Base-by-base conservation (phyloP, 2,797 vertebrate species). In the Ceryle rudis region DNA sequence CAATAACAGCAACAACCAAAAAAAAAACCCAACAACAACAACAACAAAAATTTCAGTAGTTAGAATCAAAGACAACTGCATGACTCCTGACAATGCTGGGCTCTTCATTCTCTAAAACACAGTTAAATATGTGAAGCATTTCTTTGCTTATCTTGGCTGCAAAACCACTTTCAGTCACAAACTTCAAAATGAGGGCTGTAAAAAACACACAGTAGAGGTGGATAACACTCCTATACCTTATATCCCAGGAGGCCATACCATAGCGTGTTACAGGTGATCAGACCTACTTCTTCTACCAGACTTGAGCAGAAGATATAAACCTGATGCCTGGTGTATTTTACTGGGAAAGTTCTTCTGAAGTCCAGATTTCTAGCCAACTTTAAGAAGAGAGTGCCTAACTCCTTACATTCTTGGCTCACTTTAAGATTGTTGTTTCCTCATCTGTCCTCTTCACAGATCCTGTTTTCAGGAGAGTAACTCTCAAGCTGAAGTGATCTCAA, bases 171-270 rank as follows among this genome's bases (percentile, higher is more conserved):
- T 51, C 42, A 31, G n/a, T 66, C 35, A 70, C 4, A 23, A 6
- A 29, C 4, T 26, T 39, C n/a, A 55, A 86, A 69, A 47, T 0
- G 6, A 70, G 17, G 22, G 5, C 35, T 80, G 26, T 26, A 37
- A 2, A 55, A 62, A 82, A 39, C 4, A n/a, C 3, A 5, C 1
- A 37, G 6, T 3, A 29, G 5, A 22, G 8, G 1, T 18, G 25
- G 5, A 11, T 31, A 67, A 41, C 10, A 33, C 4, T n/a, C 17
- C 44, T 52, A 39, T 2, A 64, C 16, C 2, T 52, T 18, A 37
- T 17, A 31, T 7, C 10, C 19, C 21, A 66, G 28, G 7, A 37
- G 35, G 5, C 47, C 9, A 5, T 44, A 41, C 42, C n/a, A 21
- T 10, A 35, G 11, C 2, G 4, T 39, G 11, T 39, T 35, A 39